These are phyloP conservation scores for Carassius auratus DNA, from an alignment of 2,113 vertebrate genomes.

Conservation along the genomic window DNA sequence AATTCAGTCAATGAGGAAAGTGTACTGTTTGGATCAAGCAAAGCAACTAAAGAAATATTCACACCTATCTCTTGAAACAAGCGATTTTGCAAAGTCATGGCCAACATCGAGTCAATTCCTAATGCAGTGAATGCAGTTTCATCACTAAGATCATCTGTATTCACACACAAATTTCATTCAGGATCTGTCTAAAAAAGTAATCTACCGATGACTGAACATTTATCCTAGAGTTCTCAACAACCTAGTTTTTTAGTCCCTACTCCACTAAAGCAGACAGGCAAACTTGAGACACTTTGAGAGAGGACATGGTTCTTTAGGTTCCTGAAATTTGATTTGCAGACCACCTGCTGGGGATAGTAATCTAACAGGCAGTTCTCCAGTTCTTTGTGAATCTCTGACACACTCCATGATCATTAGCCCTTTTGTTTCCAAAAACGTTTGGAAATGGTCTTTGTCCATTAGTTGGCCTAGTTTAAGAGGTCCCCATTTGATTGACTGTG, in stretches of 20 bases:
- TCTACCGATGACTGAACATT: slow-evolving; percentile 59
- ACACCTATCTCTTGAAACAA: slow-evolving; percentile 78
- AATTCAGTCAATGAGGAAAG: slow-evolving; percentile 69
- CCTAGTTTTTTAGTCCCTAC: slow-evolving; percentile 62
- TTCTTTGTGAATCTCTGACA: slow-evolving; percentile 76
- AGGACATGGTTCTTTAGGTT: slow-evolving; percentile 69
- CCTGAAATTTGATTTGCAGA: slow-evolving; percentile 80
- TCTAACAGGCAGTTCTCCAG: slow-evolving; percentile 74
- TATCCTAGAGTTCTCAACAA: slow-evolving; percentile 29
- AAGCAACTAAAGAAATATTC: slow-evolving; percentile 77
- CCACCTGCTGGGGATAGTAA: slow-evolving; percentile 79
- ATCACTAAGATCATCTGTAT: slow-evolving; percentile 70
- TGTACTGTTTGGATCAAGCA: slow-evolving; percentile 81
- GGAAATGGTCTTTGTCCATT: slow-evolving; percentile 76
- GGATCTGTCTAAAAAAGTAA: slow-evolving; percentile 71
- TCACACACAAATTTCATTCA: slow-evolving; percentile 70
- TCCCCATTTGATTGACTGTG: slow-evolving; percentile 90
- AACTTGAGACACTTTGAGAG: slow-evolving; percentile 70
- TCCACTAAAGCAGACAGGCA: slow-evolving; percentile 69
- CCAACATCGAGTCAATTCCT: slow-evolving; percentile 85
- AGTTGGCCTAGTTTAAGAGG: slow-evolving; percentile 82
- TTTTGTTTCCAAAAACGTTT: slow-evolving; percentile 77
- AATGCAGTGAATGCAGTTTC: slow-evolving; percentile 71
- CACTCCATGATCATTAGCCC: slow-evolving; percentile 79
- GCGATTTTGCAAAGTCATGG: slow-evolving; percentile 78